Evolutionary conservation across 2,888 invertebrate genomes (phyloP), one percentile per base, ranked within the genome.

Genomic region (Hyalella azteca): DNA sequence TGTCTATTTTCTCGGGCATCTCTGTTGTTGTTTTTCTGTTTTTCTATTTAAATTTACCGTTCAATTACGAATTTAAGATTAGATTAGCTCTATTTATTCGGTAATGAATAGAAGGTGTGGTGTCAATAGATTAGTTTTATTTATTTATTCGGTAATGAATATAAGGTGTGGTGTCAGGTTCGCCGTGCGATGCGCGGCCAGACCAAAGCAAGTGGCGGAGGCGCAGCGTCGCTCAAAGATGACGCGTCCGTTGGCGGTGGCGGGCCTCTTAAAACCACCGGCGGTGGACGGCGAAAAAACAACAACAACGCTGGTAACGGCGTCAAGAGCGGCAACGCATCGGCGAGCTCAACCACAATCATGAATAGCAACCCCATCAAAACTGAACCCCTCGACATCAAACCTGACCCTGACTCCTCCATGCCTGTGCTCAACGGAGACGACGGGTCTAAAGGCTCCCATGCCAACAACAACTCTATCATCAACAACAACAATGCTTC

Each of bases 371-470:
- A 80, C 45, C 79, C 77, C 73, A 82, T 82, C 40, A 82, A 82
- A 36, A 77, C 78, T n/a, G 82, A 82, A 45, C 54, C 60, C 22
- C 40, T 79, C 48, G 82, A 80, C 77, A 78, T 82, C 66, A 82
- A 82, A 77, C 80, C 82, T 9, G 82, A 82, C 59, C 82, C 82
- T 13, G 82, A 82, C 50, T 80, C 82, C 29, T 29, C 79, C 60
- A 39, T 78, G 40, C 82, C 82, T 22, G 79, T 80, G 40, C 82
- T 82, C 82, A 82, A 82, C 48, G 82, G 82, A 36, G 82, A 82
- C 19, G 82, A 82, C 73, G 73, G 75, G 7, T 39, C 39, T 2
- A 75, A 75, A 13, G 29, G 41, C 9, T 45, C 26, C 15, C 75
- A 41, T 13, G 59, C 80, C n/a, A 75, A 54, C 76, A 82, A 80